Evolutionary conservation across 92 coral and sea anemone genomes (phyloP).

Genomic region (Phenganax stokvisi): DNA sequence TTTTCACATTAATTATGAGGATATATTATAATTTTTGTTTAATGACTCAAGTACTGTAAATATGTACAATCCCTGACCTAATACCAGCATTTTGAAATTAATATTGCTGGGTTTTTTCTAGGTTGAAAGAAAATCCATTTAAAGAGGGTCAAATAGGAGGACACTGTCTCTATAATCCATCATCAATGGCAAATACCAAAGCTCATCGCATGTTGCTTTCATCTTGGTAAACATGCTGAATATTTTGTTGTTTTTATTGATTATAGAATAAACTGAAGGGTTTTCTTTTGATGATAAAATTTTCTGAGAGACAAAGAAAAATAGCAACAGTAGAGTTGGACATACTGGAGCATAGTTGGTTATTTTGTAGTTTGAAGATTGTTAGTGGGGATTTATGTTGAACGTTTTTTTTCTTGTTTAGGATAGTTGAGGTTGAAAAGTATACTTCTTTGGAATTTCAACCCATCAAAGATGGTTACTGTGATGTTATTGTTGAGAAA

Average conservation of each 20-base stretch:
- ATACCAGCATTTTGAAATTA: not conserved
- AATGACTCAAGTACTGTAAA: no score
- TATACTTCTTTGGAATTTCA: conserved; percentile 65
- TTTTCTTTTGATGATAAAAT: no score
- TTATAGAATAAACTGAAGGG: no score
- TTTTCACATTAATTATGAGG: no score
- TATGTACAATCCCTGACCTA: no score
- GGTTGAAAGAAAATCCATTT: conserved; percentile 60
- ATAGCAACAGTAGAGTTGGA: no score
- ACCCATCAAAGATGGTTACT: conserved; percentile 62
- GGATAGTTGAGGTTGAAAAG: conserved; percentile 75
- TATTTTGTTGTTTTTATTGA: no score
- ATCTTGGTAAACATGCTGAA: conserved; percentile 59
- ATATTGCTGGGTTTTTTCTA: conserved; percentile 9
- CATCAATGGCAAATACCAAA: conserved; percentile 49
- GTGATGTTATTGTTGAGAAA: conserved; percentile 79
- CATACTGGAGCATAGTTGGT: no score
- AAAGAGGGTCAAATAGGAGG: conserved; percentile 75
- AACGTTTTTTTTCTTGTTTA: conserved; percentile 24
- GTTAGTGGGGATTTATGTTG: not conserved
- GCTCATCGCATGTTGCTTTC: conserved; percentile 83
- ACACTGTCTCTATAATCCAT: conserved; percentile 60
- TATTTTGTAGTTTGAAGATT: no score
- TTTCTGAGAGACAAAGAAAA: no score
- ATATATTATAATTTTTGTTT: no score